A percentile compares a stretch with the other conserved stretches of the same genome.
These are phyloP conservation scores for Eudorcas thomsonii DNA, from an alignment of 2,113 vertebrate genomes.

Conservation along the genomic window DNA sequence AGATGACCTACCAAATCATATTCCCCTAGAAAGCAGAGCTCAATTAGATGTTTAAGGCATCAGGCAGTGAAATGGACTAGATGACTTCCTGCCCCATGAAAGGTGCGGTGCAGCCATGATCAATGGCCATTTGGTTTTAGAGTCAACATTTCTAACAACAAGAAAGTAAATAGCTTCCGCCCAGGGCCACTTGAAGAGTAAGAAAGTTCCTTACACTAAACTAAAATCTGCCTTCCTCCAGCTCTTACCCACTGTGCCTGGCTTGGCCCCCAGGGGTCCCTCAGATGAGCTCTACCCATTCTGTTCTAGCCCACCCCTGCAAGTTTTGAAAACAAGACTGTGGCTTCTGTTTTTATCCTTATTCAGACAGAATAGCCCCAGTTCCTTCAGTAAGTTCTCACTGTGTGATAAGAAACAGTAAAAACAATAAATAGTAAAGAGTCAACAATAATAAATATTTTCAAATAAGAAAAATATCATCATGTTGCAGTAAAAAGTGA, in stretches of 20 bases:
- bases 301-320: neutral
- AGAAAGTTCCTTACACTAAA: neutral
- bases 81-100: constrained; percentile 3
- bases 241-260: neutral
- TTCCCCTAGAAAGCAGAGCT: constrained; percentile 60
- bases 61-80: neutral
- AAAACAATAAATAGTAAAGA: neutral
- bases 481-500: neutral
- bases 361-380: neutral
- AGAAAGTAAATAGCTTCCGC: neutral
- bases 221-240: neutral
- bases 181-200: neutral
- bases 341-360: neutral
- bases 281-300: neutral
- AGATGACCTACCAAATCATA: constrained; percentile 57
- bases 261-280: no score
- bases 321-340: neutral
- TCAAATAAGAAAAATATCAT: neutral
- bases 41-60: constrained; percentile 30
- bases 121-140: neutral
- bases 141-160: neutral
- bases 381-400: neutral
- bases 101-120: neutral
- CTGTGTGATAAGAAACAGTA: neutral
- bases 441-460: neutral